phyloP scores from a whole-genome alignment of 2,113 vertebrate species.

The Cyprinus carpio region DNA sequence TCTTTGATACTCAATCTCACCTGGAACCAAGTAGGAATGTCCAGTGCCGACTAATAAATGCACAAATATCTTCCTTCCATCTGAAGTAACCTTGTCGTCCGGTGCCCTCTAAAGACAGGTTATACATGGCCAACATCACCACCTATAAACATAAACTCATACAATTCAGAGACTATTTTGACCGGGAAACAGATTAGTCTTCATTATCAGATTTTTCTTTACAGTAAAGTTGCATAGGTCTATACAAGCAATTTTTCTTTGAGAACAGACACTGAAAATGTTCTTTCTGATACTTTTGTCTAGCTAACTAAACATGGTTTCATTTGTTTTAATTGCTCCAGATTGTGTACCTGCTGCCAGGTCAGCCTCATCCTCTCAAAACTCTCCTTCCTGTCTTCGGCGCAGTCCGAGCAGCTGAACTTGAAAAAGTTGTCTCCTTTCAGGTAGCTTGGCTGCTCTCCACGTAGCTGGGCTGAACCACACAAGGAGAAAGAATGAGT shows the following conservation, averaged over 20 bases:
- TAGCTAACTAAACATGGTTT: background rate
- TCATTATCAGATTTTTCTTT: no score
- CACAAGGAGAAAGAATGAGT: background rate
- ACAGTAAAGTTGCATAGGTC: no score
- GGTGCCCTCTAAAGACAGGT: constrained; percentile 94
- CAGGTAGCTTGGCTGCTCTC: constrained; percentile 91
- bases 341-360: constrained; percentile 85
- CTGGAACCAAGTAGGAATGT: constrained; percentile 90
- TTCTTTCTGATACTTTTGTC: background rate
- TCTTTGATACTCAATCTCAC: constrained; percentile 64
- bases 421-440: constrained; percentile 99
- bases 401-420: constrained; percentile 87
- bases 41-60: constrained; percentile 98
- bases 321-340: background rate
- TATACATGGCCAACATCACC: constrained; percentile 99
- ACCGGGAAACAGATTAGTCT: background rate
- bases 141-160: constrained; percentile 78
- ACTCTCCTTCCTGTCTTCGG: constrained; percentile 89
- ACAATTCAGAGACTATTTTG: background rate
- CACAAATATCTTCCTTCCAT: constrained; percentile 99
- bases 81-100: constrained; percentile 97
- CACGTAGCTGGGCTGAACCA: constrained; percentile 83
- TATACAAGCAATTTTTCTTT: background rate
- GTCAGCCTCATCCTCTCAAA: constrained; percentile 94
- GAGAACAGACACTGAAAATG: background rate